Conservation (phyloP, 1,140 invertebrate genomes). For the Aphaenogaster floridana region DNA sequence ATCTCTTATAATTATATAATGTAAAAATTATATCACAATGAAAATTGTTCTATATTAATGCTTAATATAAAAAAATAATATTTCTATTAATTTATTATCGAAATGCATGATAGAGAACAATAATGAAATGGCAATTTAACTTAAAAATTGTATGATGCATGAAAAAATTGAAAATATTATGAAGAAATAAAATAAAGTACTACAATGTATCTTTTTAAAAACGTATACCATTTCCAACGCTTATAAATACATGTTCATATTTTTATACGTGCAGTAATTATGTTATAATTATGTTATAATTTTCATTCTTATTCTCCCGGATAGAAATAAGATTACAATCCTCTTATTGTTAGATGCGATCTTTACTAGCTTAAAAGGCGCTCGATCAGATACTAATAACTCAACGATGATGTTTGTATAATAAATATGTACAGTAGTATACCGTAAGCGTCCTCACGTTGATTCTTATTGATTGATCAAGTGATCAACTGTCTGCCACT, state of each 20-base stretch:
- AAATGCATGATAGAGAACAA: not conserved
- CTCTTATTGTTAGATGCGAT: not conserved
- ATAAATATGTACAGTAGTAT: conserved; percentile 15
- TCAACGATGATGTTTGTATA: conserved; percentile 12
- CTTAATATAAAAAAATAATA: no score
- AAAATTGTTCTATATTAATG: no score
- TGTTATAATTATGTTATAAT: not conserved
- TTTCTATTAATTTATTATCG: no score
- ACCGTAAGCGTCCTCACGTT: not conserved
- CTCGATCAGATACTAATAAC: conserved; percentile 39
- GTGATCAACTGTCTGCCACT: conserved; percentile 1
- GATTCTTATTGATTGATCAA: conserved; percentile 49
- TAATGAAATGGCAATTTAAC: not conserved
- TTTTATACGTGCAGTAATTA: not conserved
- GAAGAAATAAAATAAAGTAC: not conserved
- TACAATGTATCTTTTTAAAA: not conserved
- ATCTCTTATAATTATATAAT: not conserved
- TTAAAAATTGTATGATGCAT: not conserved
- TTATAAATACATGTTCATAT: not conserved
- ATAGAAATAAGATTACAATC: not conserved
- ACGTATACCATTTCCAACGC: not conserved
- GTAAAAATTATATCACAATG: no score
- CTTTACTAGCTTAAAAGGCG: not conserved
- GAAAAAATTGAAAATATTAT: not conserved
- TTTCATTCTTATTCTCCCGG: not conserved